Evolutionary conservation across 1,140 invertebrate genomes (phyloP).

Genomic region (Drosophila simulans): DNA sequence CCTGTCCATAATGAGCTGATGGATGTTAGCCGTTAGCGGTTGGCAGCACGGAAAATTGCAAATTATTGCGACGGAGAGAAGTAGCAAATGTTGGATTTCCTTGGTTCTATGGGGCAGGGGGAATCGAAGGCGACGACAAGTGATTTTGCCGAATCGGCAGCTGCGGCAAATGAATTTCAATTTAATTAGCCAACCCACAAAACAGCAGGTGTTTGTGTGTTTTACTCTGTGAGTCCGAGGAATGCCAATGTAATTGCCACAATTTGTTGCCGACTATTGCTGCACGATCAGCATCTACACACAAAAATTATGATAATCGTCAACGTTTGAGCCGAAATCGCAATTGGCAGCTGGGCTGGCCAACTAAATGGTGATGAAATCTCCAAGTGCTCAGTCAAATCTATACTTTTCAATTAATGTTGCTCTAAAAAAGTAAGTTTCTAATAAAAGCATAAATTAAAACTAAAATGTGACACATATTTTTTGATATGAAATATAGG

Average conservation of each 20-base stretch:
- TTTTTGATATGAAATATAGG: not conserved
- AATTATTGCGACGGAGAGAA: slow-evolving; percentile 36
- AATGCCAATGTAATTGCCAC: slow-evolving; percentile 67
- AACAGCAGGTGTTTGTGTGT: slow-evolving; percentile 22
- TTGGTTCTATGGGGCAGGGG: not conserved
- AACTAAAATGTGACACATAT: not conserved
- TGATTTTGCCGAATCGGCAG: slow-evolving; percentile 25
- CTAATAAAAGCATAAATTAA: not conserved
- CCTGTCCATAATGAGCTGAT: slow-evolving; percentile 32
- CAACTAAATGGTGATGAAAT: not conserved
- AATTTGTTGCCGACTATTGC: slow-evolving; percentile 50
- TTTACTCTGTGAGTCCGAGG: slow-evolving; percentile 22
- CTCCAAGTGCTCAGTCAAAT: not conserved
- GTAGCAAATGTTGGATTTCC: not conserved
- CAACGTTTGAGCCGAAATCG: slow-evolving; percentile 30
- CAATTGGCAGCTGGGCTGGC: slow-evolving; percentile 18
- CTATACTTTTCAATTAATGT: too few relatives aligned
- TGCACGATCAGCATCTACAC: slow-evolving; percentile 45
- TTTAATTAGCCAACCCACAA: slow-evolving; percentile 56
- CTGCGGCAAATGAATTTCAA: slow-evolving; percentile 49
- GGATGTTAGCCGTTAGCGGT: slow-evolving; percentile 11
- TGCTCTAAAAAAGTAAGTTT: too few relatives aligned
- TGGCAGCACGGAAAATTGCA: slow-evolving; percentile 46
- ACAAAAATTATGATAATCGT: slow-evolving; percentile 70
- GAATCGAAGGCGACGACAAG: slow-evolving; percentile 62